Evolutionary conservation across 1,140 invertebrate species (phyloP), one percentile per base, ranked within the genome.

Genomic region (Hycleus cichorii): DNA sequence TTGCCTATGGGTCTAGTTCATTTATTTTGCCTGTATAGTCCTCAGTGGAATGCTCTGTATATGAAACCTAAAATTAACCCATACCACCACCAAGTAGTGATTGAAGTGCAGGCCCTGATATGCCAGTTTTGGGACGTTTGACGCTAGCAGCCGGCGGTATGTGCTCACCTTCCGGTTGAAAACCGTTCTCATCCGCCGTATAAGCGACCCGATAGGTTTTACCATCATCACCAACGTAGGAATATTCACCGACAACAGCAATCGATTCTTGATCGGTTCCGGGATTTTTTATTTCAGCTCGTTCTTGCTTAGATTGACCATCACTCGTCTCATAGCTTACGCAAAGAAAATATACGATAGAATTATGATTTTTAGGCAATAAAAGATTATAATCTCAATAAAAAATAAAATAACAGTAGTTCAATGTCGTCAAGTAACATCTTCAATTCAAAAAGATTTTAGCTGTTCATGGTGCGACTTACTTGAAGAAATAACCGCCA

Each of bases 211-310:
- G 77, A 69, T 85, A 84, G n/a, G 75, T 76, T 58, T 78, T 77
- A 45, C 82, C 82, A 66, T 90, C 85, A 3, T 84, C 81, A 27
- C 83, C 83, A 4, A 82, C 83, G 75, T 89, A 91, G 7, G 81
- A 83, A 74, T 83, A 91, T 0, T 77, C 79, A 0, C 88, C 88
- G 26, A 81, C 76, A 0, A 79, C 84, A 27, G 78, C 78, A 1
- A 83, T 63, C 3, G 75, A 75, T 60, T 84, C 81, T 51, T 84
- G 78, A 10, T 85, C 81, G 3, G 77, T 74, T 46, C 82, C 83
- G 3, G 65, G 61, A 60, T 84, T 81, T 39, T 75, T 73, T 4
- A 86, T 61, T 26, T 76, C 67, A 32, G 4, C 27, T 0, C 1
- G 79, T 65, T 71, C 86, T 83, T 5, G 78, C 70, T 3, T 74